phyloP scores from a whole-genome alignment of 2,797 vertebrate genomes.

The Helarctos malayanus region DNA sequence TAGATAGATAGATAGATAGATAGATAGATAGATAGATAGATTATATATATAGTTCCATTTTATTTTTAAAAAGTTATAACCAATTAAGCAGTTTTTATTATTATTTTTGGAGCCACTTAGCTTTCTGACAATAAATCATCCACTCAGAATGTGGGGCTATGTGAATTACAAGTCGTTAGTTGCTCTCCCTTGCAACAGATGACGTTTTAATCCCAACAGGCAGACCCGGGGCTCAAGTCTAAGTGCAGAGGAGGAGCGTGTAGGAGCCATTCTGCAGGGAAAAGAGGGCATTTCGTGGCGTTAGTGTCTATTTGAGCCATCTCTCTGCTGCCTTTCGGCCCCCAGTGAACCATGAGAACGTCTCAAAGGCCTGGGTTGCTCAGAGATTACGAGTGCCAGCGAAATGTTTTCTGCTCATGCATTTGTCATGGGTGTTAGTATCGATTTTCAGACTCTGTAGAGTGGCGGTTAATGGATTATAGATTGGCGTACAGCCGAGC shows the following conservation, averaged over 20 bases:
- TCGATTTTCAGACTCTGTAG: neutral
- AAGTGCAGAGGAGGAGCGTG: rapidly evolving
- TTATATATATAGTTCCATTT: constrained; percentile 92
- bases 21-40: too few species aligned
- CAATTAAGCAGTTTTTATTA: neutral
- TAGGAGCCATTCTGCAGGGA: neutral
- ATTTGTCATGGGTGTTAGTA: neutral
- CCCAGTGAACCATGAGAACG: rapidly evolving
- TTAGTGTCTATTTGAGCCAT: rapidly evolving
- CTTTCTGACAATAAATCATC: neutral
- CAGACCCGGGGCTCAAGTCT: neutral
- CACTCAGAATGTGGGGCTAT: neutral
- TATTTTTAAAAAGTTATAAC: neutral
- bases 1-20: too few species aligned
- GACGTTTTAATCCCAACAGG: too few species aligned
- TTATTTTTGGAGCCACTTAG: neutral
- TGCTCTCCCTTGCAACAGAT: neutral
- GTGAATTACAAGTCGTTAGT: neutral
- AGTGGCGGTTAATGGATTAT: neutral
- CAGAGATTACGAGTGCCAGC: rapidly evolving
- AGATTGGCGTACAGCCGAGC: neutral
- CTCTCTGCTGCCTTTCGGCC: neutral
- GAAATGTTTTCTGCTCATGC: neutral
- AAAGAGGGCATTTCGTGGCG: rapidly evolving
- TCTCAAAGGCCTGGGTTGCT: neutral